Percentiles rank a stretch among this genome's conserved stretches.
phyloP scores from a whole-genome alignment of 2,797 vertebrate genomes.

The Leucoraja ocellata region DNA sequence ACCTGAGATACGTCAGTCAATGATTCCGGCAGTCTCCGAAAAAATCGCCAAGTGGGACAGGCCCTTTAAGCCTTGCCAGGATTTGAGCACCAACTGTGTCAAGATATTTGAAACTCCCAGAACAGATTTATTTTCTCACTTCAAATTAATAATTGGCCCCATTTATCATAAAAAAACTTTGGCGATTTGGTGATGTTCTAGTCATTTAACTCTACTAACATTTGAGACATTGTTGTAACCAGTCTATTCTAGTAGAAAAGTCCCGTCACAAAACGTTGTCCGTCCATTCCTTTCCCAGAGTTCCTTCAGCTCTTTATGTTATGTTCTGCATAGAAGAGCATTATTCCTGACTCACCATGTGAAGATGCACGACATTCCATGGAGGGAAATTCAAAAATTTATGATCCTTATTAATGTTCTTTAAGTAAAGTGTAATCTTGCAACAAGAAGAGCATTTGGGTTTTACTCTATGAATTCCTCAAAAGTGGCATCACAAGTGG shows the following conservation, averaged over 20 bases:
- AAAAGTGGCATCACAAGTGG: too few relatives aligned
- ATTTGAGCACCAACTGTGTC: slow-evolving; percentile 79
- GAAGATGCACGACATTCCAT: not conserved
- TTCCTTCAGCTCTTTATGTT: too few relatives aligned
- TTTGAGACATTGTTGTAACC: slow-evolving; percentile 74
- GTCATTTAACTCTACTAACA: slow-evolving; percentile 78
- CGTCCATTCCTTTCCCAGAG: too few relatives aligned
- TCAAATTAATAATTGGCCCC: slow-evolving; percentile 76
- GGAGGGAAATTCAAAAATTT: not conserved
- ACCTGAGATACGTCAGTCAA: too few relatives aligned
- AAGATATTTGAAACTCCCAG: slow-evolving; percentile 82
- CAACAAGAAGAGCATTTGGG: too few relatives aligned
- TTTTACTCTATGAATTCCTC: too few relatives aligned
- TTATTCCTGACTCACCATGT: not conserved
- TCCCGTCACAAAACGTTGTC: too few relatives aligned
- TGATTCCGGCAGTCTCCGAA: too few relatives aligned
- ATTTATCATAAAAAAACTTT: slow-evolving; percentile 68
- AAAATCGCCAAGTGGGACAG: too few relatives aligned
- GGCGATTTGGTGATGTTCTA: slow-evolving; percentile 65
- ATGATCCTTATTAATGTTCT: not conserved
- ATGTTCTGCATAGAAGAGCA: not conserved
- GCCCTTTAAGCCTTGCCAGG: slow-evolving; percentile 75
- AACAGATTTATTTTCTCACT: slow-evolving; percentile 72
- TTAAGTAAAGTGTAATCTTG: not conserved
- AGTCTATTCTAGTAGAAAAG: not conserved